These are phyloP conservation scores for Amiota minor DNA, from an alignment of 2,888 invertebrate genomes.

Conservation along the genomic window DNA sequence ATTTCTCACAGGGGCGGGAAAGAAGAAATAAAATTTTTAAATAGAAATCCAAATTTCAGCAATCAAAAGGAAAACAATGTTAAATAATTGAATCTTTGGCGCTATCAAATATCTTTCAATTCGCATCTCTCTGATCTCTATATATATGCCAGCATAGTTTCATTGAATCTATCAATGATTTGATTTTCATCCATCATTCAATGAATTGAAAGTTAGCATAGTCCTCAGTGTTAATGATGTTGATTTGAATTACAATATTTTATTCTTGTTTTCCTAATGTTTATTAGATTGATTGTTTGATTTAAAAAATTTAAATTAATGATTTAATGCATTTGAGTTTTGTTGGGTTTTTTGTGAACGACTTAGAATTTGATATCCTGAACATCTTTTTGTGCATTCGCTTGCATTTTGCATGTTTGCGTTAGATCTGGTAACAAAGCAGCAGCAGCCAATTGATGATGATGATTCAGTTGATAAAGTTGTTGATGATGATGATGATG, in stretches of 20 bases:
- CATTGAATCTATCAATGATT: too few relatives aligned
- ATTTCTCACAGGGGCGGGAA: not conserved
- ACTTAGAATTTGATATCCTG: constrained; percentile 85
- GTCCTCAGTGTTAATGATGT: constrained; percentile 10
- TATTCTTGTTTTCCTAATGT: not conserved
- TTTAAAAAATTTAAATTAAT: not conserved
- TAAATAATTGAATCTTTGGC: too few relatives aligned
- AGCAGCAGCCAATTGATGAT: constrained; percentile 65
- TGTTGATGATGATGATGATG: constrained; percentile 67
- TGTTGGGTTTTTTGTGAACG: constrained; percentile 33
- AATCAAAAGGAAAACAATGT: too few relatives aligned
- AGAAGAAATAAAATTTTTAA: constrained; percentile 24
- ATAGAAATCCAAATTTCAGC: too few relatives aligned
- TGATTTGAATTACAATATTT: constrained; percentile 20
- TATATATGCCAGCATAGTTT: too few relatives aligned
- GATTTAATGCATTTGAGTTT: not conserved
- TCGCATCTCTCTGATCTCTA: too few relatives aligned
- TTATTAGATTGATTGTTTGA: not conserved
- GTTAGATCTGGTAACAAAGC: constrained; percentile 66
- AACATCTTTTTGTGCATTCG: constrained; percentile 89
- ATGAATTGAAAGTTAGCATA: too few relatives aligned
- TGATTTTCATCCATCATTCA: too few relatives aligned
- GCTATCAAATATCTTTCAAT: too few relatives aligned
- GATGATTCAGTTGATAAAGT: not conserved
- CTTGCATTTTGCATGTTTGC: constrained; percentile 81